Evolutionary conservation across 2,797 vertebrate species (phyloP), one percentile per base, ranked within the genome.

Genomic region (Spheniscus humboldti): DNA sequence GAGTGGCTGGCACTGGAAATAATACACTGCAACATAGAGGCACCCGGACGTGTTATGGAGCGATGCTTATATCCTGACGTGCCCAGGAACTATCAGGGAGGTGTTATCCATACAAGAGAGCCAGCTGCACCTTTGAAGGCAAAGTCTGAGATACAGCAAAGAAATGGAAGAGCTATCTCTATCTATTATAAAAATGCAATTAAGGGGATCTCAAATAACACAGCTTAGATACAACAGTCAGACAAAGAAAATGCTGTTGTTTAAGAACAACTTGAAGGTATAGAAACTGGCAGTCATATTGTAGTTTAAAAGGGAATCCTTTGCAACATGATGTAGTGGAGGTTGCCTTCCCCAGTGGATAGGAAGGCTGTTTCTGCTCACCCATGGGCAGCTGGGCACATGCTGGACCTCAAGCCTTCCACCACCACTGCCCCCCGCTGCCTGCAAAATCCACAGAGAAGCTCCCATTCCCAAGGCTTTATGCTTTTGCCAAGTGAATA

Each of bases 361-460:
- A 19, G 13, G 11, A 33, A 53, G 19, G 27, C 8, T 77, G 19
- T 27, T 86, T 27, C 39, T 75, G 33, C 24, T 71, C 17, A 53
- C 3, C 13, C 7, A 12, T 18, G 47, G 33, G 43, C 41, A 83
- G 31, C 18, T 55, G 25, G 18, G 5, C 17, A 45, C 1, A 0
- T 55, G 33, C 13, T 0, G 3, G 47, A 41, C 37, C 6, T 20
- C 9, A 37, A 27, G 39, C 3, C 6, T 56, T 27, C 25, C 33
- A 37, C 33, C 23, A 41, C 33, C 4, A 0, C 10, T 2, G 1
- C 18, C 17, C 13, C 30, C 5, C 5, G 11, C 20, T 84, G 4
- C 18, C 45, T 55, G 16, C 35, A 88, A 64, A 88, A 83, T 37
- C 47, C 37, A 50, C 22, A 69, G 31, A 83, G 33, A 80, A 33